Evolutionary conservation across 2,797 vertebrate genomes (phyloP).

Genomic region (Sebastes goodei): DNA sequence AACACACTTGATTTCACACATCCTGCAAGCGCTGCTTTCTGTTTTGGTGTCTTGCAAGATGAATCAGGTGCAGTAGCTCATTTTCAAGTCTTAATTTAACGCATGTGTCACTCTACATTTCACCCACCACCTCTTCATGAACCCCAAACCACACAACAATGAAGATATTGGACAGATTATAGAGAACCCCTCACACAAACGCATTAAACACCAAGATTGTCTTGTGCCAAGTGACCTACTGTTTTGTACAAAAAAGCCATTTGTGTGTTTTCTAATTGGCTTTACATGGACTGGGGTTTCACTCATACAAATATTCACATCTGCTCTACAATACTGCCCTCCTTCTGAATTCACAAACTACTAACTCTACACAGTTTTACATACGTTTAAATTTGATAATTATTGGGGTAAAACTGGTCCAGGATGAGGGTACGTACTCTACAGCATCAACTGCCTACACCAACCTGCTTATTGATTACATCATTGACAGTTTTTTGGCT

Average conservation of each 20-base stretch:
- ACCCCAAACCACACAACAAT: slow-evolving; percentile 36
- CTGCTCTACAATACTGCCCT: slow-evolving; percentile 47
- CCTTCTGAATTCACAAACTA: slow-evolving; percentile 39
- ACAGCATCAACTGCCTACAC: slow-evolving; percentile 62
- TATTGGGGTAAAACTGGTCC: slow-evolving; percentile 6
- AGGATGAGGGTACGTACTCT: slow-evolving; percentile 54
- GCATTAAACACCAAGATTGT: slow-evolving; percentile 16
- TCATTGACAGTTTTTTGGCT: neutral
- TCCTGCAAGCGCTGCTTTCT: neutral
- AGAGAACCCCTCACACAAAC: slow-evolving; percentile 15
- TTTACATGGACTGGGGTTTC: slow-evolving; percentile 14
- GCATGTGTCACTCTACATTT: slow-evolving; percentile 13
- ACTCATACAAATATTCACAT: slow-evolving; percentile 24
- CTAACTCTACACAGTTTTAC: neutral
- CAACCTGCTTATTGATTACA: slow-evolving; percentile 20
- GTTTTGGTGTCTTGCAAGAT: neutral
- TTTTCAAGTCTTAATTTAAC: slow-evolving; percentile 18
- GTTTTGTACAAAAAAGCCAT: slow-evolving; percentile 13
- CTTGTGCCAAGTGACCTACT: slow-evolving; percentile 44
- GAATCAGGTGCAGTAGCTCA: slow-evolving; percentile 3
- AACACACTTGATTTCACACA: neutral
- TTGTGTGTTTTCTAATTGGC: slow-evolving; percentile 14
- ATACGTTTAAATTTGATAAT: neutral
- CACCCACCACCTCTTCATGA: slow-evolving; percentile 17
- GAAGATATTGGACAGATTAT: neutral